Percentiles rank a stretch among this genome's conserved stretches.
Conservation (phyloP, 2,888 invertebrate genomes). For the Tipula confusa region DNA sequence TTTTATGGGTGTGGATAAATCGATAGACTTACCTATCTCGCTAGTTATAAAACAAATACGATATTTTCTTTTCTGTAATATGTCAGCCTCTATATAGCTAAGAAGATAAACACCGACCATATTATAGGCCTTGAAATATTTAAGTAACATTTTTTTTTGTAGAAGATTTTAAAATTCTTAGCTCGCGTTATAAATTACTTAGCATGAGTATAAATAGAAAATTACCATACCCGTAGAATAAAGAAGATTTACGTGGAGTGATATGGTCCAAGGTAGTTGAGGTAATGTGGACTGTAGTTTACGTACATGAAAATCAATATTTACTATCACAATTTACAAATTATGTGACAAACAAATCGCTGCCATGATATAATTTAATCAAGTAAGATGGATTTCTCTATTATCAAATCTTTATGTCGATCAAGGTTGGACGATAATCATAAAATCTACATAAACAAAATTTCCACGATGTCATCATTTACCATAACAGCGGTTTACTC, state of each 20-base stretch:
- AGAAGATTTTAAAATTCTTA: no score
- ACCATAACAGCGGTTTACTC: not conserved
- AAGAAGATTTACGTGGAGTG: no score
- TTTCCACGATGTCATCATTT: not conserved
- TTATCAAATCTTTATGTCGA: not conserved
- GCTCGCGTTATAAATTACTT: no score
- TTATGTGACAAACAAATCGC: no score
- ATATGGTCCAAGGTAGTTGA: no score
- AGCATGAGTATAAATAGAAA: no score
- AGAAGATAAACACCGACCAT: not conserved
- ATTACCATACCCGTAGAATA: no score
- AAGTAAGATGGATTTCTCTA: not conserved
- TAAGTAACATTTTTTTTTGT: no score
- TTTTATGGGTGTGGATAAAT: not conserved
- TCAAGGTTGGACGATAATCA: not conserved
- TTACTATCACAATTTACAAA: no score
- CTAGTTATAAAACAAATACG: not conserved
- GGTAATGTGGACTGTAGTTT: no score
- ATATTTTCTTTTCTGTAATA: not conserved
- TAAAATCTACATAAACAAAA: not conserved
- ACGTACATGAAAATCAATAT: no score
- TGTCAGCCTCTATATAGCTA: not conserved
- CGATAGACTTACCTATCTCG: no score
- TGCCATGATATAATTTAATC: not conserved
- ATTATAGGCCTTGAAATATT: not conserved